These are phyloP conservation scores for Caenorhabditis sp. DNA, from an alignment of 2,888 invertebrate species.

Conservation along the genomic window DNA sequence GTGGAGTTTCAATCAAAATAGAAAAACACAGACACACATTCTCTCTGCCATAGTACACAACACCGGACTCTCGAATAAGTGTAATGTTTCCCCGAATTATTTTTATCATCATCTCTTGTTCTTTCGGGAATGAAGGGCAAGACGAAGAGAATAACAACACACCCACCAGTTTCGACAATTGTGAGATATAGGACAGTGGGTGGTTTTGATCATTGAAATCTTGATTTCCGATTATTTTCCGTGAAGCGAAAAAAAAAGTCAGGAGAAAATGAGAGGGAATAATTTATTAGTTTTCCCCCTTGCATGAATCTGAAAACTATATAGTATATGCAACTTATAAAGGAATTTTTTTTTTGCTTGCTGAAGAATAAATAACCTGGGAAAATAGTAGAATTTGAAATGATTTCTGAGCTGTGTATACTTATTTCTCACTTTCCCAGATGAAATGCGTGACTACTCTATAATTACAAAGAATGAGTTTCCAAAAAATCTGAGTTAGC, in stretches of 20 bases:
- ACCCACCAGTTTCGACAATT: not conserved
- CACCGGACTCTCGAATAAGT: not conserved
- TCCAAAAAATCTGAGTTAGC: too few species aligned
- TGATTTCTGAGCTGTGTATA: too few species aligned
- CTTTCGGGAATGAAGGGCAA: not conserved
- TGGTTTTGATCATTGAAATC: not conserved
- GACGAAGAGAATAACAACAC: not conserved
- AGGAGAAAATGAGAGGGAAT: not conserved
- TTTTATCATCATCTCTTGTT: not conserved
- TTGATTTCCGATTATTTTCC: not conserved
- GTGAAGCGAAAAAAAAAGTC: not conserved
- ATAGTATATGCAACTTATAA: not conserved
- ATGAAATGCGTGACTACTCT: too few species aligned
- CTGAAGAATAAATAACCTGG: not conserved
- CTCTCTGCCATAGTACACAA: not conserved
- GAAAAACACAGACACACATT: not conserved
- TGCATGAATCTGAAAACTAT: not conserved
- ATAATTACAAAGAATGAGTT: too few species aligned
- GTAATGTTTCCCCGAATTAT: not conserved
- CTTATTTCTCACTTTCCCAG: too few species aligned
- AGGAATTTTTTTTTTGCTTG: not conserved
- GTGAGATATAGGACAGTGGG: not conserved
- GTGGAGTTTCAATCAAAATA: constrained; percentile 6
- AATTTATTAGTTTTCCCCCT: not conserved
- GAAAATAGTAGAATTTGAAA: not conserved